These are phyloP conservation scores for Cryptomyrus ogoouensis DNA, from an alignment of 2,113 vertebrate genomes.

Conservation along the genomic window DNA sequence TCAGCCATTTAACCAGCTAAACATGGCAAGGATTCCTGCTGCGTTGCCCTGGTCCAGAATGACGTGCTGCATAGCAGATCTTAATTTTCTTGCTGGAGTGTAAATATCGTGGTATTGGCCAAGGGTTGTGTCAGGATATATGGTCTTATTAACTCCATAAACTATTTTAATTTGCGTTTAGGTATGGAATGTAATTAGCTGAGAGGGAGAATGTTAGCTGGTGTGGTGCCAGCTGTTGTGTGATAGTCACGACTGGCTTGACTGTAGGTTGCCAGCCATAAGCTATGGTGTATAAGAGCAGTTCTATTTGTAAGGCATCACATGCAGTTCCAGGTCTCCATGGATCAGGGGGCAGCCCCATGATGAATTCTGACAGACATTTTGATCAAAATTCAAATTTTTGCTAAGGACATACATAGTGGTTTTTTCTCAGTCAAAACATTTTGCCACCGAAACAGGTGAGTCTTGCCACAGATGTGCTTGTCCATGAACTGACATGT, in stretches of 20 bases:
- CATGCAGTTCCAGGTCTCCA: background rate
- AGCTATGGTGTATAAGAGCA: background rate
- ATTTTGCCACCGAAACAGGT: background rate
- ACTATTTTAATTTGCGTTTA: background rate
- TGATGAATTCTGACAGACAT: background rate
- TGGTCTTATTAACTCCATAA: background rate
- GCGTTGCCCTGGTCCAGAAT: background rate
- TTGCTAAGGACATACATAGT: background rate
- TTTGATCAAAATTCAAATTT: background rate
- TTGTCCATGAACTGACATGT: background rate
- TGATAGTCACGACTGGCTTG: background rate
- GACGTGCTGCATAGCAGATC: background rate
- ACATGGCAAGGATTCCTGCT: background rate
- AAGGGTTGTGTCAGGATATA: background rate
- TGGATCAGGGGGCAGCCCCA: background rate
- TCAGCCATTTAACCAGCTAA: background rate
- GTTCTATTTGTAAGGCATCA: background rate
- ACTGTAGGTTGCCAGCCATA: background rate
- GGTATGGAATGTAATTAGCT: background rate
- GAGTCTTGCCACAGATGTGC: background rate
- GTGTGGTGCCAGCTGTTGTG: background rate
- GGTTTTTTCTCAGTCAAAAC: background rate
- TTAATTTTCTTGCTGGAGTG: background rate
- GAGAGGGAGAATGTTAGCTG: background rate
- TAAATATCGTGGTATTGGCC: background rate